Base-by-base conservation (phyloP, 2,797 vertebrate species). In the Carcharodon carcharias region DNA sequence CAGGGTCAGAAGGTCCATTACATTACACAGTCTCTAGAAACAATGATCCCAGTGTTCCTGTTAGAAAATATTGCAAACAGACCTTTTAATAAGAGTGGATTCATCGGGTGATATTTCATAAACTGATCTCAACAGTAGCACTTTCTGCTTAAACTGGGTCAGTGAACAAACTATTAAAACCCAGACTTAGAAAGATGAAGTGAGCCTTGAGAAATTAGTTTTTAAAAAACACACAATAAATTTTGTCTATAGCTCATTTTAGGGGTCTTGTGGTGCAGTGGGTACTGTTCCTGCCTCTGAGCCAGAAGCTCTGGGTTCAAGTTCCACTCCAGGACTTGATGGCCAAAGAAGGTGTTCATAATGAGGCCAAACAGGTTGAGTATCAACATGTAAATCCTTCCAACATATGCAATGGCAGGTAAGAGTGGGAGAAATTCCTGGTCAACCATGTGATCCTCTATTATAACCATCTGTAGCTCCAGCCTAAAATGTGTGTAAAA, bases 51-150 rank as follows among this genome's bases (percentile, higher is more conserved):
- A 0, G 0, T 96, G 80, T 40, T 96, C 12, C 18, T 96, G 96
- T 96, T 97, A 97, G 97, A 96, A 97, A n/a, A 96, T 96, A 97
- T 96, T 97, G 40, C 73, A 97, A 96, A 97, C 97, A 97, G 97
- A 97, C 96, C 96, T 96, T 88, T 96, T 97, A 97, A 88, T 97
- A 97, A 97, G 96, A 95, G 96, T 97, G 96, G 97, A 97, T 96
- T 96, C 97, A 97, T 97, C 97, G 97, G 61, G 95, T 97, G 89
- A 0, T 21, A 95, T 0, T 23, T 8, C 54, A 69, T 0, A 1
- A 0, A 96, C 45, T 94, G 89, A 96, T 96, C 4, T 18, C 96
- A 96, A 97, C 96, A 56, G 11, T 26, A 35, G 67, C 4, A 12
- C 28, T 73, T 50, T 56, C 50, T 71, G 26, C 28, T 95, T 95